phyloP scores from a whole-genome alignment of 53 echinoderm and acorn worm species.

The Henricia sp. region DNA sequence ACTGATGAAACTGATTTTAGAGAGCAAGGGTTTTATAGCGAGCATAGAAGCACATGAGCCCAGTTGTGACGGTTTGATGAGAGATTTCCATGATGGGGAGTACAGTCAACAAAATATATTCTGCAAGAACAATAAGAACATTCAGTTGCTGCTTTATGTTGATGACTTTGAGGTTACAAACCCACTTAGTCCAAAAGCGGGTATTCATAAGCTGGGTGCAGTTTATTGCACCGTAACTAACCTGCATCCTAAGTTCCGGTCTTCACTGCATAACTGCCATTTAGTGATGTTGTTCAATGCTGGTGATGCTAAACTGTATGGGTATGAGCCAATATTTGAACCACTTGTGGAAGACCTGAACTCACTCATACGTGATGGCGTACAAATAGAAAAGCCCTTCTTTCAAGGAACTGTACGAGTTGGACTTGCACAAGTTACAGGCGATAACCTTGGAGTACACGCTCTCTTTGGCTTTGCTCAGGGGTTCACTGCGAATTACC shows the following conservation, averaged over 20 bases:
- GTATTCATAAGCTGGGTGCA: conserved; percentile 59
- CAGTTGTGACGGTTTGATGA: conserved; percentile 30
- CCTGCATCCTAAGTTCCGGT: conserved; percentile 67
- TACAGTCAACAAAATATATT: not conserved
- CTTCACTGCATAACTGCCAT: conserved; percentile 49
- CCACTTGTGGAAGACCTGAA: conserved; percentile 53
- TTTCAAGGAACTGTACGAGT: not conserved
- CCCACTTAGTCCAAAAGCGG: conserved; percentile 64
- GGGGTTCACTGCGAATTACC: conserved; percentile 18
- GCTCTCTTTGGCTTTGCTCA: conserved; percentile 33
- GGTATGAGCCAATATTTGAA: conserved; percentile 31
- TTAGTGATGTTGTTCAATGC: conserved; percentile 61
- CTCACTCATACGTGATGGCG: not conserved
- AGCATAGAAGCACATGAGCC: conserved; percentile 7
- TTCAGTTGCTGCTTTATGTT: not conserved
- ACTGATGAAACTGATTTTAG: conserved; percentile 48
- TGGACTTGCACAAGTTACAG: conserved; percentile 20
- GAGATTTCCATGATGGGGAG: not conserved
- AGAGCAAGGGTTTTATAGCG: conserved; percentile 40
- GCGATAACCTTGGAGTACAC: conserved; percentile 40
- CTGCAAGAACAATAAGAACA: not conserved
- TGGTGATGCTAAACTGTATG: conserved; percentile 60
- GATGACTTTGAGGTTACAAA: conserved; percentile 71
- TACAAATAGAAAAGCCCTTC: not conserved
- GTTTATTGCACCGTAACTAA: conserved; percentile 68